Percentiles rank a stretch among this genome's conserved stretches.
Evolutionary conservation across 2,888 invertebrate genomes (phyloP).

Genomic region (Erpobdella octoculata): DNA sequence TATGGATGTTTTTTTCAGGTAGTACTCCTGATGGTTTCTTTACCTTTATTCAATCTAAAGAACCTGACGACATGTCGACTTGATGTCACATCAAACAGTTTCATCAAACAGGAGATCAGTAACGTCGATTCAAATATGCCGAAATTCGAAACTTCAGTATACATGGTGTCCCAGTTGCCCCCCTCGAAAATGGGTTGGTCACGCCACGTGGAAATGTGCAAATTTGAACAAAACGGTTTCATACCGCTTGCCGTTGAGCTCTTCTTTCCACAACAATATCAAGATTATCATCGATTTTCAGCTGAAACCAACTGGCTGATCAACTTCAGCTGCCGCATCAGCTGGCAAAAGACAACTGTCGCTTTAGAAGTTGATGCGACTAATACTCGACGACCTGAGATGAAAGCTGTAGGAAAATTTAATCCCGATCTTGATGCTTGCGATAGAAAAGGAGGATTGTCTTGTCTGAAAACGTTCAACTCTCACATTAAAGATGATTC

Average conservation of each 20-base stretch:
- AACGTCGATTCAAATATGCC: neutral
- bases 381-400: no score
- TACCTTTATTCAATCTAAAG: neutral
- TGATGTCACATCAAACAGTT: neutral
- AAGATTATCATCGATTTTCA: no score
- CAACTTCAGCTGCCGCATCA: no score
- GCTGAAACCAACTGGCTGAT: no score
- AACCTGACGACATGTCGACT: neutral
- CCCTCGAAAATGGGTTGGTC: neutral
- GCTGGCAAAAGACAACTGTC: no score
- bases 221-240: neutral
- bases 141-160: neutral
- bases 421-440: no score
- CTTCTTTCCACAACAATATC: neutral
- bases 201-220: neutral
- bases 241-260: neutral
- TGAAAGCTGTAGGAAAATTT: no score
- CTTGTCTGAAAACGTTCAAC: constrained; percentile 1
- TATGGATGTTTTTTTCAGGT: constrained; percentile 1
- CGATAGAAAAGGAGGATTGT: neutral
- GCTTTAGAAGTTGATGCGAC: no score
- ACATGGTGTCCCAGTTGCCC: neutral
- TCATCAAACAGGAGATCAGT: neutral
- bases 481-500: neutral
- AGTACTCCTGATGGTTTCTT: neutral